Percentiles rank a stretch among this genome's conserved stretches.
phyloP scores from a whole-genome alignment of 2,113 vertebrate genomes.

The Uropsilus gracilis region DNA sequence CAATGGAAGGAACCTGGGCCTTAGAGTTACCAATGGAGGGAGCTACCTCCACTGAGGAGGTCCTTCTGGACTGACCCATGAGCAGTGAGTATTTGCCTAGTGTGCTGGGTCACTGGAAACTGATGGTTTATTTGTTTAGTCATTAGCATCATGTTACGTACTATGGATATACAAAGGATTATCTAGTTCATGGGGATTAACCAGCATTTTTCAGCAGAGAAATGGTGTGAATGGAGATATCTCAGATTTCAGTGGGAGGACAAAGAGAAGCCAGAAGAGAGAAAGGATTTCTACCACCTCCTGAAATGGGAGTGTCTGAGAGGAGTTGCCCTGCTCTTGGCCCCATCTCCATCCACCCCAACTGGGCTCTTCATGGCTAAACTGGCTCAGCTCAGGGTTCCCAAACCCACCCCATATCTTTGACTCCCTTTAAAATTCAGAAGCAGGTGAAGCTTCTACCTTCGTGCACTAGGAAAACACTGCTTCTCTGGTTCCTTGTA shows the following conservation, averaged over 20 bases:
- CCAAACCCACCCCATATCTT: background rate
- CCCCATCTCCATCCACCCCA: too few relatives aligned
- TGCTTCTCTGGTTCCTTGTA: too few relatives aligned
- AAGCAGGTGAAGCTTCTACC: background rate
- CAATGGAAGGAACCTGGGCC: background rate
- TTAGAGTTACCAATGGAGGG: background rate
- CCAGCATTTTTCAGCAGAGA: background rate
- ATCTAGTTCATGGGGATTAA: background rate
- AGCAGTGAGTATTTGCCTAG: background rate
- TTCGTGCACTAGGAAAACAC: background rate
- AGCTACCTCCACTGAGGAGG: background rate
- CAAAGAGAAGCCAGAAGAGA: background rate
- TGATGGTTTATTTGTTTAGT: background rate
- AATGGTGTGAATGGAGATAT: background rate
- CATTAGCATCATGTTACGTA: background rate
- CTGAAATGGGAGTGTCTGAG: background rate
- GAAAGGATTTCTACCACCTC: background rate
- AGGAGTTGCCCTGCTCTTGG: background rate
- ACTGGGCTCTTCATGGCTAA: background rate
- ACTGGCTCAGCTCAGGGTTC: background rate
- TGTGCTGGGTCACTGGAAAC: background rate
- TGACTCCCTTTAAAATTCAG: background rate
- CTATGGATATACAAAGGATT: background rate
- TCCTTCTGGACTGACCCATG: background rate
- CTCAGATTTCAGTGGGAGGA: too few relatives aligned